phyloP scores from a whole-genome alignment of 2,797 vertebrate species.

The Phalanger gymnotis region DNA sequence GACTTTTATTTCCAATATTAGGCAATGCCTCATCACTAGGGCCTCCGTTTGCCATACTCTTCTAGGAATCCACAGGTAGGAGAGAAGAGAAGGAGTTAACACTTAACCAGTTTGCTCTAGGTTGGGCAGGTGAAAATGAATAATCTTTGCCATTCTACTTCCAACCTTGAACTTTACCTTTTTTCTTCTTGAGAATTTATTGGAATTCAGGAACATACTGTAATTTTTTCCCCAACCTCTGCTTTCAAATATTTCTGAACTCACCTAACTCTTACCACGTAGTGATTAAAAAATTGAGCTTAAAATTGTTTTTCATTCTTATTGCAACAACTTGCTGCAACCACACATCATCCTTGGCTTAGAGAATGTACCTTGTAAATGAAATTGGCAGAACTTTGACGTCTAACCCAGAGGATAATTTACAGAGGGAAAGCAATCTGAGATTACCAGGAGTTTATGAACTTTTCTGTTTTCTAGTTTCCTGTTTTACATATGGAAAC shows the following conservation, averaged over 20 bases:
- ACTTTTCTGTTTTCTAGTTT: neutral
- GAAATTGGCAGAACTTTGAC: neutral
- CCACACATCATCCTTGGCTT: constrained; percentile 3
- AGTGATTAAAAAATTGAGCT: neutral
- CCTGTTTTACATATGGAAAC: neutral
- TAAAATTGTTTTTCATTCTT: constrained; percentile 4
- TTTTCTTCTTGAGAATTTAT: neutral
- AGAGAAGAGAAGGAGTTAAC: neutral
- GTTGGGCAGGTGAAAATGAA: neutral
- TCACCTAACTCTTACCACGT: constrained; percentile 50
- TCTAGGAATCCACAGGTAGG: neutral
- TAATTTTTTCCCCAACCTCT: constrained; percentile 18
- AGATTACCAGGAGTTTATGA: neutral
- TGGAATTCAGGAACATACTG: constrained; percentile 32
- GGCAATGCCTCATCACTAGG: neutral
- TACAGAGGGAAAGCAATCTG: neutral
- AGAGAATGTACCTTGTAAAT: neutral
- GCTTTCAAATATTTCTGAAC: rapidly evolving
- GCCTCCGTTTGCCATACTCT: neutral
- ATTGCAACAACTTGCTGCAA: neutral
- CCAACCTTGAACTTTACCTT: neutral
- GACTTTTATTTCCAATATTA: neutral
- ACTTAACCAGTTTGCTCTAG: neutral
- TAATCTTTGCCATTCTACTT: neutral
- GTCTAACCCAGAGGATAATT: neutral